Percentiles rank a stretch among this genome's conserved stretches.
These are phyloP conservation scores for Rhodeus uyekii DNA, from an alignment of 2,797 vertebrate genomes.

Conservation along the genomic window DNA sequence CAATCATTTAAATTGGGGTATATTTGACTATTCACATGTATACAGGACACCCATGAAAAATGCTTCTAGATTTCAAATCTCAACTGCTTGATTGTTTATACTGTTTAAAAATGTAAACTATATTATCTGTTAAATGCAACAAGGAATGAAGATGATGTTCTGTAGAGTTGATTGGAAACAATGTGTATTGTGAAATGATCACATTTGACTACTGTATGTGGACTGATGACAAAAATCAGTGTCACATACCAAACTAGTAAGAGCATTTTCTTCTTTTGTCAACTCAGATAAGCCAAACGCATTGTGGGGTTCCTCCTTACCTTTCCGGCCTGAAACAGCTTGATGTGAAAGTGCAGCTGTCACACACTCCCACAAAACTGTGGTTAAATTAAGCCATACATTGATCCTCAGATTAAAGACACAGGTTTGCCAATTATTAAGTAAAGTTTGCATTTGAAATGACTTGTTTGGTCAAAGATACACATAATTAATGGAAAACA, in stretches of 20 bases:
- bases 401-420: not conserved
- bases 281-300: not conserved
- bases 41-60: not conserved
- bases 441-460: not conserved
- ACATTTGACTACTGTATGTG: not conserved
- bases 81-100: not conserved
- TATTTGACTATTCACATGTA: too few relatives aligned
- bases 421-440: not conserved
- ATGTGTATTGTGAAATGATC: not conserved
- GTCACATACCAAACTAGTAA: not conserved
- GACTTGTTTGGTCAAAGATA: not conserved
- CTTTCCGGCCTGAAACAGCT: constrained; percentile 13
- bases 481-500: not conserved
- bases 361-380: not conserved
- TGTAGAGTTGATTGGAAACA: not conserved
- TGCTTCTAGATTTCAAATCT: too few relatives aligned
- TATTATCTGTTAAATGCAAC: not conserved
- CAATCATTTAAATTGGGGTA: not conserved
- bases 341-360: constrained; percentile 14
- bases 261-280: not conserved
- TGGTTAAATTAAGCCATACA: not conserved
- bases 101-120: not conserved
- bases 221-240: not conserved
- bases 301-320: not conserved
- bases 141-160: not conserved